Conservation (phyloP, 1,140 invertebrate species). For the Drosophila sp. region DNA sequence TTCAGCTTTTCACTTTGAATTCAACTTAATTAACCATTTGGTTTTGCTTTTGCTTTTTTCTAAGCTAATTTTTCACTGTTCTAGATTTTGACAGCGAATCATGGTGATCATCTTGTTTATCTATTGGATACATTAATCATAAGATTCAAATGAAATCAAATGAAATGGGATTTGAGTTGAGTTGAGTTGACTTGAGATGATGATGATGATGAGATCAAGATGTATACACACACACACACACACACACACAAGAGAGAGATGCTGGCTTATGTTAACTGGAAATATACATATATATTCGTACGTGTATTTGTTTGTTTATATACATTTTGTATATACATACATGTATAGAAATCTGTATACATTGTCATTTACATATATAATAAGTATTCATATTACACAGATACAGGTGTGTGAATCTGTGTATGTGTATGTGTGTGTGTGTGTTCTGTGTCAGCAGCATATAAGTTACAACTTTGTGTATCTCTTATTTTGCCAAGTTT, state of each 20-base stretch:
- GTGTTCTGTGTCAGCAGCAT: neutral
- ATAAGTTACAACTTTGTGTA: constrained; percentile 5
- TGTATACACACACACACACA: neutral
- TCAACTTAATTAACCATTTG: constrained; percentile 12
- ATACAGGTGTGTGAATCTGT: neutral
- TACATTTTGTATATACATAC: no score
- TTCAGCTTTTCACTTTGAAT: constrained; percentile 23
- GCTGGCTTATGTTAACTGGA: constrained; percentile 8
- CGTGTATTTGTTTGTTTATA: neutral
- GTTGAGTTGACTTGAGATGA: neutral
- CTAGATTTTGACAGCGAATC: constrained; percentile 18
- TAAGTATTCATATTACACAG: constrained; percentile 1
- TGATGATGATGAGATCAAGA: constrained; percentile 9
- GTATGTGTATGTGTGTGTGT: neutral
- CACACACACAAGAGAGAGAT: neutral
- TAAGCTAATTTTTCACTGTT: constrained; percentile 13
- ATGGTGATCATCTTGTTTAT: constrained; percentile 22
- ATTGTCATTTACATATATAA: constrained; percentile 5
- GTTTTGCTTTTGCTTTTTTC: neutral
- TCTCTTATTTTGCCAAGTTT: constrained; percentile 64
- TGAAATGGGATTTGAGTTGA: constrained; percentile 12
- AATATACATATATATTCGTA: neutral
- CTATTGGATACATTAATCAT: constrained; percentile 15
- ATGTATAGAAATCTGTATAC: constrained; percentile 1
- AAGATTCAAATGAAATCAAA: constrained; percentile 3